Base-by-base conservation (phyloP, 2,797 vertebrate species). In the Liasis olivaceus region DNA sequence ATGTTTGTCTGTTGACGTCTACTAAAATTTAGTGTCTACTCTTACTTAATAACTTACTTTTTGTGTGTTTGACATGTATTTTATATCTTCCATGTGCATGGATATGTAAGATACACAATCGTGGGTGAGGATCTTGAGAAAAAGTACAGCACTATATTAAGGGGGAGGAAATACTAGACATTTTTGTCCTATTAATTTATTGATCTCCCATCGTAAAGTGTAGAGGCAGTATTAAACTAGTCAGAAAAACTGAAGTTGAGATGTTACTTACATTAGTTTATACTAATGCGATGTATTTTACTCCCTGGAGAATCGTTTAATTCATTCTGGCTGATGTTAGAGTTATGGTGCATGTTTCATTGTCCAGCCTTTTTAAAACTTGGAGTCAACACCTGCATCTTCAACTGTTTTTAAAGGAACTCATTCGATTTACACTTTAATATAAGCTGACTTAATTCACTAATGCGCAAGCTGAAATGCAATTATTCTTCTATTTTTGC, bases 1-100 rank as follows among this genome's bases (percentile, higher is more conserved):
- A 95, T 98, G 98, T 98, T 98, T 98, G 98, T 98, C 97, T 98
- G 98, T 98, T 98, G 98, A 98, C 98, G 98, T 98, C 97, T 97
- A 98, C 97, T 93, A 97, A 98, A 98, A 98, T 98, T 98, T 98
- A 98, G 94, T 94, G 95, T 97, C 96, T 98, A 97, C 97, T 97
- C 97, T 97, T 97, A 97, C 97, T 97, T 98, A 97, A 98, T 98
- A 98, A 98, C 97, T 97, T 96, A 96, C 97, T 97, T 97, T 97
- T 97, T 98, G 97, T 98, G 97, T 98, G 98, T 98, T 98, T 98
- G 98, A 98, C 98, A 98, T 98, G 62, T 97, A 97, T 98, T 98
- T 98, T 98, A 98, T 98, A 97, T 97, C 96, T 97, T 97, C 97
- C 97, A 97, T 98, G 97, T 97, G 97, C 96, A 92, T 96, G 96